phyloP scores from a whole-genome alignment of 1,140 invertebrate genomes.

The Cherax quadricarinatus region DNA sequence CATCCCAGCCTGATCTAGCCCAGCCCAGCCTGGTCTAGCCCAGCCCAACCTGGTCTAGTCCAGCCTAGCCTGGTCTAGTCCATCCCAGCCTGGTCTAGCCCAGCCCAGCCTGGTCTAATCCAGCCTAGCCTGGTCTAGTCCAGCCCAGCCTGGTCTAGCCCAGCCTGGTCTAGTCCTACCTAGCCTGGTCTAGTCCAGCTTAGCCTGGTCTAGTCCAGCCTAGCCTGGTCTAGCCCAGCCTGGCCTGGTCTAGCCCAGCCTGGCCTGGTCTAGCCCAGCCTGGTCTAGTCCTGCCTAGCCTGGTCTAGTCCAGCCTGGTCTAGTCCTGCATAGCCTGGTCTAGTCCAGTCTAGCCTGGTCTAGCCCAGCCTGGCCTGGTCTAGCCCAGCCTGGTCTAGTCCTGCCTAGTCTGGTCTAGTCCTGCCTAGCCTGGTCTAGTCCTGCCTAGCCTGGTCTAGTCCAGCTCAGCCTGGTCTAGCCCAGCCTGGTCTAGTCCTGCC shows the following conservation, averaged over 20 bases:
- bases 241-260: constrained; percentile 20
- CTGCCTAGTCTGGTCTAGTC: too few relatives aligned
- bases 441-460: constrained; percentile 16
- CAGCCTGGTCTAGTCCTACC: constrained; percentile 7
- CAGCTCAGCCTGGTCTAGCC: constrained; percentile 4
- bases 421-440: too few relatives aligned
- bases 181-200: too few relatives aligned
- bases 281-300: too few relatives aligned
- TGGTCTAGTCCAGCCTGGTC: constrained; percentile 11
- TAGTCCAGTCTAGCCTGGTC: too few relatives aligned
- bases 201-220: constrained; percentile 16
- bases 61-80: too few relatives aligned
- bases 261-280: constrained; percentile 13
- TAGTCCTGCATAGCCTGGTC: neutral
- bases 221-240: constrained; percentile 12
- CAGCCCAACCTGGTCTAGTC: too few relatives aligned
- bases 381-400: neutral
- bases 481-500: neutral
- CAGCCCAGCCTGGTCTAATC: too few relatives aligned
- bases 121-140: neutral
- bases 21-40: too few relatives aligned
- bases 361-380: too few relatives aligned
- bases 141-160: neutral
- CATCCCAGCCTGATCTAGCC: too few relatives aligned
- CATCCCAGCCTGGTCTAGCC: too few relatives aligned